These are phyloP conservation scores for Anhinga anhinga DNA, from an alignment of 2,113 vertebrate species.

Conservation along the genomic window DNA sequence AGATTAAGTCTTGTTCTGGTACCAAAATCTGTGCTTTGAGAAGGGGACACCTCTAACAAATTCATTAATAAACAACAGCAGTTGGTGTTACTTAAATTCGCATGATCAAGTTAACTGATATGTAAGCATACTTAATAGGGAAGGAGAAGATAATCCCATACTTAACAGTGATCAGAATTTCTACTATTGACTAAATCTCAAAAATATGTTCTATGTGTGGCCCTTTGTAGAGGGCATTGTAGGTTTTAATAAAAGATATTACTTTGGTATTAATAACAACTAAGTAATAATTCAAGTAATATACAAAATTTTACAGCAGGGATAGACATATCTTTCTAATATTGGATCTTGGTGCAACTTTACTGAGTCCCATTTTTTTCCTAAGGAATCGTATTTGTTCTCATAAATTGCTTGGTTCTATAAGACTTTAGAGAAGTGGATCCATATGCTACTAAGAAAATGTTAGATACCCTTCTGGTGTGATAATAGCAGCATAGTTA, in stretches of 20 bases:
- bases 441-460: not conserved
- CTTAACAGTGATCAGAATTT: not conserved
- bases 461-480: not conserved
- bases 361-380: not conserved
- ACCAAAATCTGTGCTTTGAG: not conserved
- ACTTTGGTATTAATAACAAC: not conserved
- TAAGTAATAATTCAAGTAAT: not conserved
- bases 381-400: not conserved
- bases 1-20: not conserved
- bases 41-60: not conserved
- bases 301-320: not conserved
- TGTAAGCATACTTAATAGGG: not conserved
- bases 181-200: not conserved
- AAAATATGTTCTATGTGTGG: not conserved
- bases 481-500: not conserved
- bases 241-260: not conserved
- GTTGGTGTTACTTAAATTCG: not conserved
- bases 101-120: not conserved
- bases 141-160: not conserved
- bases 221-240: not conserved
- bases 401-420: not conserved
- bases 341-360: not conserved
- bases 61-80: not conserved
- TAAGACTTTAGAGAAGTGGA: not conserved
- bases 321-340: not conserved